phyloP scores from a whole-genome alignment of 1,140 invertebrate species.

The Euwallacea similis region DNA sequence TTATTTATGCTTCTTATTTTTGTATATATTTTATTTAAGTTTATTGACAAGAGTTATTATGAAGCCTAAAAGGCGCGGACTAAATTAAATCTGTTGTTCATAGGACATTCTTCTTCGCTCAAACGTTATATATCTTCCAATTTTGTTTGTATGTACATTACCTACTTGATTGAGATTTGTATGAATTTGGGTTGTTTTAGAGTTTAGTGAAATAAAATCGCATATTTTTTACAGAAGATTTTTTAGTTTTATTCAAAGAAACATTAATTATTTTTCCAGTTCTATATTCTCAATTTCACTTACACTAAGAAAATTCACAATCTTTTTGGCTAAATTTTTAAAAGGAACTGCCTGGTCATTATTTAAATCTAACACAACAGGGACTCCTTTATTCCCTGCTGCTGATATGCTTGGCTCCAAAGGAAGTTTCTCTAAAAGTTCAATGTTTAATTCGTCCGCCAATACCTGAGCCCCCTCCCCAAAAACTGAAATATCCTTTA shows the following conservation, averaged over 20 bases:
- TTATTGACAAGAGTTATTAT: neutral
- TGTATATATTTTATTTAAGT: constrained; percentile 7
- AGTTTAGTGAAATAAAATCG: constrained; percentile 36
- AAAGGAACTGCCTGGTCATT: constrained; percentile 61
- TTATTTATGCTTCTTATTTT: constrained; percentile 7
- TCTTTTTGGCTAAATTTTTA: constrained; percentile 59
- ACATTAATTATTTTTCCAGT: neutral
- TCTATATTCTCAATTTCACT: constrained; percentile 26
- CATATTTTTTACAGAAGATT: constrained; percentile 42
- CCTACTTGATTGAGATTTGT: neutral
- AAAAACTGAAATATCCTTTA: constrained; percentile 63
- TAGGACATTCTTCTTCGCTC: no score
- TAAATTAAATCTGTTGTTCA: no score
- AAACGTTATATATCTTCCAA: no score
- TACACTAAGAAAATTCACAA: constrained; percentile 55
- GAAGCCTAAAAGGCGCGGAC: neutral
- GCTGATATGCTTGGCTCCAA: constrained; percentile 70
- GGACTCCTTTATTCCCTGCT: constrained; percentile 74
- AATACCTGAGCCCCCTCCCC: constrained; percentile 60
- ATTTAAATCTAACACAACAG: constrained; percentile 71
- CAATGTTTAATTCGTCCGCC: constrained; percentile 59
- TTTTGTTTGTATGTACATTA: no score
- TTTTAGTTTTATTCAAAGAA: constrained; percentile 41
- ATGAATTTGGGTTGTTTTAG: constrained; percentile 40
- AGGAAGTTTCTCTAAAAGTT: constrained; percentile 74